Conservation (phyloP, 2,888 invertebrate genomes). For the Caenorhabditis becei region DNA sequence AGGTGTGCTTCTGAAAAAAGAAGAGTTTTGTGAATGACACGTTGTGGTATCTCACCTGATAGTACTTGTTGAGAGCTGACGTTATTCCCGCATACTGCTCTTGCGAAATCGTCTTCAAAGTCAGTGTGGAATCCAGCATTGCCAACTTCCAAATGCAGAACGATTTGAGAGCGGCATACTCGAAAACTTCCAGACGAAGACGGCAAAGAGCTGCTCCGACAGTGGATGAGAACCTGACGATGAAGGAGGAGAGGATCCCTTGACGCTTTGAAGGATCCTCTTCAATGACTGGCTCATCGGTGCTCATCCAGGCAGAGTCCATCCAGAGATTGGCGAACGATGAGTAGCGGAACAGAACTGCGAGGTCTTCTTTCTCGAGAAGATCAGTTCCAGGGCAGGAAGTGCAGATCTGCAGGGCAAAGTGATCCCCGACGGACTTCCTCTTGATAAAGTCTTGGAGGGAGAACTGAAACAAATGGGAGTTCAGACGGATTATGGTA, state of each 20-base stretch:
- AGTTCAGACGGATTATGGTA: background rate
- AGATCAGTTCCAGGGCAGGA: conserved; percentile 14
- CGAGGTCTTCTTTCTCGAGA: conserved; percentile 11
- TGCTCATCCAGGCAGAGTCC: background rate
- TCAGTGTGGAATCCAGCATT: background rate
- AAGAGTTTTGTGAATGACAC: background rate
- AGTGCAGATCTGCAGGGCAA: conserved; percentile 1
- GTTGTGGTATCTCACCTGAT: no score
- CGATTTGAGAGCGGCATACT: conserved; percentile 17
- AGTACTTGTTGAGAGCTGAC: background rate
- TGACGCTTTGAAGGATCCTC: no score
- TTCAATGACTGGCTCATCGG: background rate
- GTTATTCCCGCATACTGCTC: conserved; percentile 9
- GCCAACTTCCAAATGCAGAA: conserved; percentile 15
- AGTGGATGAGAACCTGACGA: background rate
- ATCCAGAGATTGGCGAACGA: conserved; percentile 19
- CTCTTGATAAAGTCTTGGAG: background rate
- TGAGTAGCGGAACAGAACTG: conserved; percentile 11
- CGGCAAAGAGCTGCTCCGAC: background rate
- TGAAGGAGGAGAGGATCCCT: background rate
- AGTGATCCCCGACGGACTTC: background rate
- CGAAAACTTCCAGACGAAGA: background rate
- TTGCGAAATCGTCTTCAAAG: background rate
- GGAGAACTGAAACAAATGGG: background rate
- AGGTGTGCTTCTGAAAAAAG: conserved; percentile 2